These are phyloP conservation scores for Drosophila pseudotakahashii DNA, from an alignment of 2,888 invertebrate genomes.

Conservation along the genomic window DNA sequence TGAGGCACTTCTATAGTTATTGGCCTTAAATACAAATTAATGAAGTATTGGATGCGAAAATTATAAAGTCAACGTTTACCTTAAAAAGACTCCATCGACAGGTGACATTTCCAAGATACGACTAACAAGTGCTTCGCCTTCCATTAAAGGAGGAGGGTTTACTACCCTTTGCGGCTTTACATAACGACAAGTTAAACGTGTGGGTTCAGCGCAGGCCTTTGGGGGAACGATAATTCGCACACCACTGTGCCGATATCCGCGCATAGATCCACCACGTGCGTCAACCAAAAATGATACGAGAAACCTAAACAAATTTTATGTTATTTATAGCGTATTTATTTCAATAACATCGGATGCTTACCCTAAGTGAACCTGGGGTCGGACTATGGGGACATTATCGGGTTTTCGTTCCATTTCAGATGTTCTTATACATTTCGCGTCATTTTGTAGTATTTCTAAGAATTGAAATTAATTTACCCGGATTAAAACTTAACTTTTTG, in stretches of 20 bases:
- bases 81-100: constrained; percentile 97
- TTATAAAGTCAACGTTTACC: constrained; percentile 86
- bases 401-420: constrained; percentile 81
- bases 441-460: constrained; percentile 12
- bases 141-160: constrained; percentile 98
- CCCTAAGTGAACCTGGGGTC: constrained; percentile 88
- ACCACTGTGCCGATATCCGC: constrained; percentile 98
- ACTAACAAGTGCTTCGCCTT: constrained; percentile 98
- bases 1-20: constrained; percentile 98
- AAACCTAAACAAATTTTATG: constrained; percentile 87
- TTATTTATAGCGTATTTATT: neutral
- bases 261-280: constrained; percentile 99
- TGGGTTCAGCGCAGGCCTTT: constrained; percentile 96
- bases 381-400: constrained; percentile 87
- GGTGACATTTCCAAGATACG: constrained; percentile 97
- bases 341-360: constrained; percentile 80
- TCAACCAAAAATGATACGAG: constrained; percentile 99
- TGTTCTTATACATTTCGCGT: constrained; percentile 60
- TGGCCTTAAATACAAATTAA: constrained; percentile 86
- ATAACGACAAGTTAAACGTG: constrained; percentile 97
- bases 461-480: too few relatives aligned
- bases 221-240: constrained; percentile 98
- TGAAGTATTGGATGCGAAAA: neutral
- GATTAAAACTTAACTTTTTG: too few relatives aligned
- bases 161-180: constrained; percentile 87